Percentiles rank a stretch among this genome's conserved stretches.
phyloP scores from a whole-genome alignment of 2,797 vertebrate species.

The Meda fulgida region DNA sequence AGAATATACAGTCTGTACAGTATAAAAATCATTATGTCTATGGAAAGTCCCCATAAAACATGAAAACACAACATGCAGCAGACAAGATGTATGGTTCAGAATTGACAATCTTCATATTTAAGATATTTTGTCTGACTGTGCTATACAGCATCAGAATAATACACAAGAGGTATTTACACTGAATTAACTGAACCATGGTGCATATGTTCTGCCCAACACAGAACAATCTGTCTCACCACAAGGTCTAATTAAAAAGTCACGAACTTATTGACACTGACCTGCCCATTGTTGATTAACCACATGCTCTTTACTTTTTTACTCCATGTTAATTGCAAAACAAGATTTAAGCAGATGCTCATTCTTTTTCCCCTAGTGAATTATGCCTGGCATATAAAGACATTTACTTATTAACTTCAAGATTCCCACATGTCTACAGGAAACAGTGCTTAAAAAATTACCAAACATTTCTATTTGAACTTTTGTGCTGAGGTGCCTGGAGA shows the following conservation, averaged over 20 bases:
- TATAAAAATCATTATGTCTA: no score
- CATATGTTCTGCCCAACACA: background rate
- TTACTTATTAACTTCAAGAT: slow-evolving; percentile 14
- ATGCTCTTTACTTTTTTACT: background rate
- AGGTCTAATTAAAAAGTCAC: background rate
- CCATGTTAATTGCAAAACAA: slow-evolving; percentile 5
- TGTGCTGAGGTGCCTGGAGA: background rate
- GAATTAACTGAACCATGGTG: background rate
- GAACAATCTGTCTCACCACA: background rate
- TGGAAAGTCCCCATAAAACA: no score
- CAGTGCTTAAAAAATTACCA: background rate
- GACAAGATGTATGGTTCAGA: no score
- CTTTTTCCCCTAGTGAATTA: background rate
- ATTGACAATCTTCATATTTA: background rate
- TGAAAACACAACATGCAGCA: no score
- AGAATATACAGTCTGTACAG: no score
- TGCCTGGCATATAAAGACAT: background rate
- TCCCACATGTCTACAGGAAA: background rate
- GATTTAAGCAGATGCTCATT: background rate
- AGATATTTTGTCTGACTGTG: background rate
- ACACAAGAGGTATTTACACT: background rate
- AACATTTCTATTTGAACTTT: background rate
- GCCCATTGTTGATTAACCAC: slow-evolving; percentile 1
- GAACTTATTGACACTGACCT: background rate
- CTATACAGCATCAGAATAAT: background rate